phyloP scores from a whole-genome alignment of 2,113 vertebrate species.

The Scomber japonicus region DNA sequence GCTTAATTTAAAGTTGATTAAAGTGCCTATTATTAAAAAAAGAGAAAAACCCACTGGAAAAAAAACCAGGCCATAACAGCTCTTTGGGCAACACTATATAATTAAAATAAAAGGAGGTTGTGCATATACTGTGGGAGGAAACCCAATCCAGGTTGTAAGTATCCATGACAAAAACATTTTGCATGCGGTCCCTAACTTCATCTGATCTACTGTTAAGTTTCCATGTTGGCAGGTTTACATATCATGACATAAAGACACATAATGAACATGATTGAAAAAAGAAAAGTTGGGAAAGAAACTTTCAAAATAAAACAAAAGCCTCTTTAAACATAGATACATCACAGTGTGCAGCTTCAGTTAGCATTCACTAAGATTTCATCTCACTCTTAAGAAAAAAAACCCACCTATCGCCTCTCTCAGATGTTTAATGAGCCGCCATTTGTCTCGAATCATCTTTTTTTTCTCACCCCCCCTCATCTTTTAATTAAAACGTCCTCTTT shows the following conservation, averaged over 20 bases:
- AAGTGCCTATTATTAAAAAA: too few species aligned
- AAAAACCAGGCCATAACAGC: too few species aligned
- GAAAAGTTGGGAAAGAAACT: background rate
- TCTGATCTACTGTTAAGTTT: too few species aligned
- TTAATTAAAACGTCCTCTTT: conserved; percentile 67
- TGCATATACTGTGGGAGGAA: too few species aligned
- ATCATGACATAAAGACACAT: background rate
- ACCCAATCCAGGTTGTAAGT: too few species aligned
- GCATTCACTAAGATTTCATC: background rate
- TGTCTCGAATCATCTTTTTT: conserved; percentile 53
- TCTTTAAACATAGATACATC: background rate
- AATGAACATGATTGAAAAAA: background rate
- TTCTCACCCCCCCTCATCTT: conserved; percentile 1
- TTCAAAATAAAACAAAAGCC: background rate
- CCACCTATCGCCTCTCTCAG: conserved; percentile 40
- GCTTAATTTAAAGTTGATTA: too few species aligned
- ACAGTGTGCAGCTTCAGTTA: background rate
- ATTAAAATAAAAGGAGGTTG: too few species aligned
- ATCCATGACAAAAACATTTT: too few species aligned
- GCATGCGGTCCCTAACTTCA: too few species aligned
- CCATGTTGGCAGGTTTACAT: too few species aligned
- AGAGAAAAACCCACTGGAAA: too few species aligned
- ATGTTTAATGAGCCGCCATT: conserved; percentile 71
- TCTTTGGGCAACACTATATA: too few species aligned
- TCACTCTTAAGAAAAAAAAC: background rate